phyloP scores from a whole-genome alignment of 2,888 invertebrate species.

The Agriotes lineatus region DNA sequence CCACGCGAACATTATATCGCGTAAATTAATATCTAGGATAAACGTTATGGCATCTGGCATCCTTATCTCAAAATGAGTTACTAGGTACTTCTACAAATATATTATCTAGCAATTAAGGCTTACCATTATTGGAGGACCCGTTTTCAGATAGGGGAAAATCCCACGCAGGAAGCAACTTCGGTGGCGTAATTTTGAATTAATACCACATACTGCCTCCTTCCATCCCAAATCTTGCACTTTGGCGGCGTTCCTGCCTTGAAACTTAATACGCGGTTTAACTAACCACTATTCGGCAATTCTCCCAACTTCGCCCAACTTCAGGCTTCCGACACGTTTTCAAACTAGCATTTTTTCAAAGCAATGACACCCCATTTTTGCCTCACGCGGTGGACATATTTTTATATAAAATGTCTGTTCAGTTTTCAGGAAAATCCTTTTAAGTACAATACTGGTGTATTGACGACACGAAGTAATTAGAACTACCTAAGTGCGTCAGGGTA shows the following conservation, averaged over 20 bases:
- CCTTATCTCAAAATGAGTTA: constrained; percentile 38
- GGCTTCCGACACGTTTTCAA: not conserved
- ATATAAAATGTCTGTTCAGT: no score
- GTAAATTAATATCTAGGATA: constrained; percentile 41
- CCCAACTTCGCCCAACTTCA: not conserved
- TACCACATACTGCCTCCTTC: constrained; percentile 11
- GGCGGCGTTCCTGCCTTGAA: not conserved
- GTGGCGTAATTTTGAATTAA: constrained; percentile 17
- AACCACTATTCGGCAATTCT: constrained; percentile 17
- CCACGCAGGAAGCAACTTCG: constrained; percentile 2
- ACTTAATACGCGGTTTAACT: constrained; percentile 21
- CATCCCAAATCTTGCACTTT: constrained; percentile 8
- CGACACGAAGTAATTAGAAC: no score
- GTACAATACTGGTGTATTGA: no score
- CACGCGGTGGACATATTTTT: no score
- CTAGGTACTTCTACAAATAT: constrained; percentile 33
- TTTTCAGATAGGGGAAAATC: constrained; percentile 9
- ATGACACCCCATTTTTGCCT: no score
- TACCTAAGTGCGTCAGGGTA: no score
- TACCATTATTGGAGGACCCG: constrained; percentile 19
- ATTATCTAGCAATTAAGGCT: constrained; percentile 31
- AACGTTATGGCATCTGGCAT: constrained; percentile 33
- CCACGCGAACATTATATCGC: constrained; percentile 28
- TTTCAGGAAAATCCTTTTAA: no score
- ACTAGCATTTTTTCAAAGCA: no score